phyloP scores from a whole-genome alignment of 1,140 invertebrate species.

The Macrocentrus cingulum region DNA sequence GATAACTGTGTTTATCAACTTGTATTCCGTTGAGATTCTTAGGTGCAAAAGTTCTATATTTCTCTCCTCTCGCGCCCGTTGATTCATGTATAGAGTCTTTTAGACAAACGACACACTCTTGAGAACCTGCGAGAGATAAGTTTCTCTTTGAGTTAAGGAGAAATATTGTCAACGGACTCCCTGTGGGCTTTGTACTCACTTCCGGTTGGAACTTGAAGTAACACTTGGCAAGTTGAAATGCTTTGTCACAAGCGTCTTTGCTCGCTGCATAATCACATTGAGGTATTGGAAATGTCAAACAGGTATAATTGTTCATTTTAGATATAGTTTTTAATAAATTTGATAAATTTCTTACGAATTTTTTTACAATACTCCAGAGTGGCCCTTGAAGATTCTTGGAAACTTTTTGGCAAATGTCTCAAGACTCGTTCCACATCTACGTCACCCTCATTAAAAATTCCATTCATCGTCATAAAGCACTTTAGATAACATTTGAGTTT shows the following conservation, averaged over 20 bases:
- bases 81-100: background rate
- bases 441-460: constrained; percentile 39
- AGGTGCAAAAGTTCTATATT: no score
- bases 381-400: constrained; percentile 35
- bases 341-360: constrained; percentile 33
- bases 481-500: constrained; percentile 48
- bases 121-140: constrained; percentile 14
- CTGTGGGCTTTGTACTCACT: constrained; percentile 29
- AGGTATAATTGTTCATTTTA: constrained; percentile 1
- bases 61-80: background rate
- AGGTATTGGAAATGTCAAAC: background rate
- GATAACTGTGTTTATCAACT: no score
- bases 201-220: constrained; percentile 38
- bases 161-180: constrained; percentile 15
- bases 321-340: background rate
- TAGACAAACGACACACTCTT: constrained; percentile 17
- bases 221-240: constrained; percentile 43
- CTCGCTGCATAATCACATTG: constrained; percentile 32
- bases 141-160: constrained; percentile 21
- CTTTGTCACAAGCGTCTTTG: constrained; percentile 42
- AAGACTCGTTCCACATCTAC: constrained; percentile 40
- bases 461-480: constrained; percentile 45
- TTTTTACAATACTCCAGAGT: constrained; percentile 40
- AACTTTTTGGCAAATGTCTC: constrained; percentile 36
- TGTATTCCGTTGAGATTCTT: no score